phyloP scores from a whole-genome alignment of 2,797 vertebrate genomes.

The Okamejei kenojei region DNA sequence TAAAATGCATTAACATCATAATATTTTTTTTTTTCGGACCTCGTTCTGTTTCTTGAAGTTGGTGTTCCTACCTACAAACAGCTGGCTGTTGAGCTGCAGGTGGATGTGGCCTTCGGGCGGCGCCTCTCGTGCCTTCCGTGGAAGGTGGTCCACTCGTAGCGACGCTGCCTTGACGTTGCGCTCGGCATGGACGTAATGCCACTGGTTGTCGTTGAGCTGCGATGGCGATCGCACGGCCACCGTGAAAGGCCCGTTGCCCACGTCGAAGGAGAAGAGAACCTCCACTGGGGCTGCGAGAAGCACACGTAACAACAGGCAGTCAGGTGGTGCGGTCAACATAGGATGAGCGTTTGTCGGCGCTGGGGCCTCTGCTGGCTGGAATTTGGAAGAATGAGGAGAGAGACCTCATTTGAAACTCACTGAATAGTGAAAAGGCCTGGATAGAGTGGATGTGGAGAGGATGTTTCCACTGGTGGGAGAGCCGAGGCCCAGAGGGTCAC shows the following conservation, averaged over 20 bases:
- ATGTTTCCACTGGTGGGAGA: too few relatives aligned
- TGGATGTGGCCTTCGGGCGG: constrained; percentile 73
- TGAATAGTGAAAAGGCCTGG: too few relatives aligned
- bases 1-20: background rate
- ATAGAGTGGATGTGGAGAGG: too few relatives aligned
- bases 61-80: constrained; percentile 79
- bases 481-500: too few relatives aligned
- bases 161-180: constrained; percentile 81
- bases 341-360: too few relatives aligned
- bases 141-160: constrained; percentile 80
- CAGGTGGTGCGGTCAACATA: background rate
- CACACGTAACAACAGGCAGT: background rate
- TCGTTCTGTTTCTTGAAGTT: background rate
- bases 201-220: constrained; percentile 77
- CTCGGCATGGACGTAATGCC: constrained; percentile 75
- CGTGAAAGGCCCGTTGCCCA: constrained; percentile 74
- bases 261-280: constrained; percentile 79
- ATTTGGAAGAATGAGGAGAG: too few relatives aligned
- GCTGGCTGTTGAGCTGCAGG: constrained; percentile 78
- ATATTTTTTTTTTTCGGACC: background rate
- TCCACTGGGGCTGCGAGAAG: constrained; percentile 66
- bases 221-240: constrained; percentile 59
- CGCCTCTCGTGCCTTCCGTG: constrained; percentile 65
- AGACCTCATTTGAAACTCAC: too few relatives aligned
- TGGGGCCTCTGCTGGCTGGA: too few relatives aligned